A percentile compares a stretch with the other conserved stretches of the same genome.
phyloP scores from a whole-genome alignment of 2,888 invertebrate genomes.

The Ditula angustiorana region DNA sequence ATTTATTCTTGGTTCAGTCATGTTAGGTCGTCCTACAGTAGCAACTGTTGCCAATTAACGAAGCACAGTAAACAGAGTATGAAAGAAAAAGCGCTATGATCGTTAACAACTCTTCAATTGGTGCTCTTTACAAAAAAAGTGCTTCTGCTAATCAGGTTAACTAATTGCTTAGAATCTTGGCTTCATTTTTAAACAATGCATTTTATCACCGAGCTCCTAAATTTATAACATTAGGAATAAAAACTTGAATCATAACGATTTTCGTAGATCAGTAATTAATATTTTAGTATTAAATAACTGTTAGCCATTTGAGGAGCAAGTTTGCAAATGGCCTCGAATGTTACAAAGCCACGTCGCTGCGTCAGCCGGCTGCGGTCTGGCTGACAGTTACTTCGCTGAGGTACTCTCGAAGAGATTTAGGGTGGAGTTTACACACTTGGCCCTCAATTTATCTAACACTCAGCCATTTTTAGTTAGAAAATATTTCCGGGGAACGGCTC shows the following conservation, averaged over 20 bases:
- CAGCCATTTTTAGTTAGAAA: slow-evolving; percentile 1
- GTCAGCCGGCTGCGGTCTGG: slow-evolving; percentile 40
- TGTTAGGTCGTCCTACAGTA: too few species aligned
- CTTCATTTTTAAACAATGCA: too few species aligned
- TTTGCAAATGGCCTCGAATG: slow-evolving; percentile 16
- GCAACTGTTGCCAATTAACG: not conserved
- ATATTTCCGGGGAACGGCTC: not conserved
- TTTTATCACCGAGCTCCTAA: too few species aligned
- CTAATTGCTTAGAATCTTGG: too few species aligned
- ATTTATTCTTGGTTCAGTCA: too few species aligned
- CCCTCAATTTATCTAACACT: not conserved
- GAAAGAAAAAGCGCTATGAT: too few species aligned
- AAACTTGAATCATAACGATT: too few species aligned
- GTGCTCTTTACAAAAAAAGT: too few species aligned
- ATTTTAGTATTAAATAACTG: not conserved
- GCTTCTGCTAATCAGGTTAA: too few species aligned
- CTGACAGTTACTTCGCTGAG: slow-evolving; percentile 49
- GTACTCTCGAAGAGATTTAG: slow-evolving; percentile 15
- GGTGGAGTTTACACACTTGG: slow-evolving; percentile 17
- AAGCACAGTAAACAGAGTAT: not conserved
- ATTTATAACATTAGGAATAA: too few species aligned
- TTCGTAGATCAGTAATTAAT: too few species aligned
- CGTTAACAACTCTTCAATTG: too few species aligned
- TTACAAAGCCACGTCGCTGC: slow-evolving; percentile 28
- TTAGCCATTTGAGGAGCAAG: not conserved